These are phyloP conservation scores for Ostrea denselamellosa DNA, from an alignment of 1,140 invertebrate genomes.

Conservation along the genomic window DNA sequence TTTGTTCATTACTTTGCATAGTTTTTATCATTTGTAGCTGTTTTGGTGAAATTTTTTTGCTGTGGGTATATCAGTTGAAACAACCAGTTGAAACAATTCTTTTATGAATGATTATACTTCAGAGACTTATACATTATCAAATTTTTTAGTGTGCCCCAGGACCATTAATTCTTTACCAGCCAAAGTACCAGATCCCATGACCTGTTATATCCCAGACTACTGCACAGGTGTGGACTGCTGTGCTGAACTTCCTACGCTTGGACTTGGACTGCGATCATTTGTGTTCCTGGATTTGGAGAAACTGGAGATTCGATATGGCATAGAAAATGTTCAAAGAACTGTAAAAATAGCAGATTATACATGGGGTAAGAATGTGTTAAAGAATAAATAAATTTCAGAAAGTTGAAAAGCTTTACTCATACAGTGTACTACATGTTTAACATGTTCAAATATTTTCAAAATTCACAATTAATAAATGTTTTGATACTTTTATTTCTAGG, in stretches of 20 bases:
- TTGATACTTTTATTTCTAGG: background rate
- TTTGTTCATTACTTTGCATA: background rate
- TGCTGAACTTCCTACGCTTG: conserved; percentile 52
- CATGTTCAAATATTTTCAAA: background rate
- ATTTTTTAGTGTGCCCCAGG: background rate
- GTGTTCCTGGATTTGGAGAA: conserved; percentile 42
- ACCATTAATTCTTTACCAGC: conserved; percentile 14
- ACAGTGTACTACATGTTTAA: no score
- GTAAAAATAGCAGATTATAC: conserved; percentile 29
- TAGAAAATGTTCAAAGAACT: conserved; percentile 45
- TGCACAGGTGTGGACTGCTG: conserved; percentile 62
- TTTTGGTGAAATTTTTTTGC: background rate
- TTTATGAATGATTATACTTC: background rate
- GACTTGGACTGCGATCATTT: conserved; percentile 52
- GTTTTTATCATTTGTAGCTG: background rate
- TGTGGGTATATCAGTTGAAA: background rate
- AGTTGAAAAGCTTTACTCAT: background rate
- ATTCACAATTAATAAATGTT: background rate
- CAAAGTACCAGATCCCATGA: conserved; percentile 17
- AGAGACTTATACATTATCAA: background rate
- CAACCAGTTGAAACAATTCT: background rate
- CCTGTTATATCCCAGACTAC: conserved; percentile 53
- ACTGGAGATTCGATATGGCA: conserved; percentile 45
- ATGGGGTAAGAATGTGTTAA: background rate
- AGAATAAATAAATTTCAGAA: background rate